These are phyloP conservation scores for Panorpa germanica DNA, from an alignment of 2,888 invertebrate genomes.

Conservation along the genomic window DNA sequence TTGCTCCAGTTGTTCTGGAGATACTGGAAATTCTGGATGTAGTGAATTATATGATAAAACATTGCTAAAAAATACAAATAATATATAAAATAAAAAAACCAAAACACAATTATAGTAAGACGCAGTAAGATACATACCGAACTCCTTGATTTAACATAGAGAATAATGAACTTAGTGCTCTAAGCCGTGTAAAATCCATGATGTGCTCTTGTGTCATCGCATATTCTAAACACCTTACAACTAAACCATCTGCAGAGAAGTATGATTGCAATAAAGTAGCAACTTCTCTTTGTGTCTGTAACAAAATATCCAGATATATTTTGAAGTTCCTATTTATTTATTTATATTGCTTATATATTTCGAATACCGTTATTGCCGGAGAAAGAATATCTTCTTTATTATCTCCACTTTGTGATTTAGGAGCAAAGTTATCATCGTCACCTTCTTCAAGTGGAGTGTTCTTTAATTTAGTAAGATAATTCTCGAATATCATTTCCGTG, in stretches of 20 bases:
- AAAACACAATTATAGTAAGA: too few relatives aligned
- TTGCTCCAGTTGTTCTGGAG: constrained; percentile 77
- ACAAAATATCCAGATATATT: constrained; percentile 5
- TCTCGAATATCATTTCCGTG: constrained; percentile 97
- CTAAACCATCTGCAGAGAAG: constrained; percentile 83
- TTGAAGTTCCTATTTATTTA: constrained; percentile 2
- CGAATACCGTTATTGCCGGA: constrained; percentile 60
- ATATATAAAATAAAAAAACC: constrained; percentile 1
- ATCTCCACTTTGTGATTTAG: constrained; percentile 27
- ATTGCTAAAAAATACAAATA: constrained; percentile 34
- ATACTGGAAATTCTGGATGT: constrained; percentile 89
- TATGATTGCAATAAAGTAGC: constrained; percentile 67
- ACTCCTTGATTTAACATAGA: constrained; percentile 94
- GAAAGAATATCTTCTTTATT: constrained; percentile 60
- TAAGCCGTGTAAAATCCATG: constrained; percentile 96
- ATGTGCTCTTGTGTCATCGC: constrained; percentile 89
- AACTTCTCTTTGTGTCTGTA: constrained; percentile 71
- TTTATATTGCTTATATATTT: background rate
- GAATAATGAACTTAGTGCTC: constrained; percentile 89
- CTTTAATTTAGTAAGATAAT: constrained; percentile 72
- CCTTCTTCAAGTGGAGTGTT: constrained; percentile 79
- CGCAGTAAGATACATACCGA: constrained; percentile 28
- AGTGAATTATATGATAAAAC: constrained; percentile 83
- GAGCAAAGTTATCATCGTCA: constrained; percentile 59
- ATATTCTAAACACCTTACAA: constrained; percentile 81